Percentiles rank a stretch among this genome's conserved stretches.
These are phyloP conservation scores for Lymantria dispar DNA, from an alignment of 2,888 invertebrate species.

Conservation along the genomic window DNA sequence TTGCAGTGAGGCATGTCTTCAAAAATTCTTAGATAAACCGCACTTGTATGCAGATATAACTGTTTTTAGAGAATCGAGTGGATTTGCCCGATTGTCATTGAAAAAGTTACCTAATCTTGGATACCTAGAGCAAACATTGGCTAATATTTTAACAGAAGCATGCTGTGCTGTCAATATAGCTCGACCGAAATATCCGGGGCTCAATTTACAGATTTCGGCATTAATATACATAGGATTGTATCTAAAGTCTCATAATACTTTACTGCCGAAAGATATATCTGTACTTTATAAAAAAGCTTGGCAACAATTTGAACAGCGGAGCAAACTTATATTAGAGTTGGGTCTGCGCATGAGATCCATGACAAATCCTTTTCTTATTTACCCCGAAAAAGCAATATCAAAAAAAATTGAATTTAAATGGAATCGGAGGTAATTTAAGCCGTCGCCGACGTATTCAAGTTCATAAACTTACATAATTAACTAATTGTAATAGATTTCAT, in stretches of 20 bases:
- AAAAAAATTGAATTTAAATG: neutral
- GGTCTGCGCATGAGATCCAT: conserved; percentile 73
- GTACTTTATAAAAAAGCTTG: conserved; percentile 59
- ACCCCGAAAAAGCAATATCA: conserved; percentile 51
- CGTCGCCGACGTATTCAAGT: neutral
- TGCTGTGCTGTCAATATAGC: conserved; percentile 73
- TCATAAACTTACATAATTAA: too few relatives aligned
- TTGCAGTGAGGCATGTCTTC: conserved; percentile 73
- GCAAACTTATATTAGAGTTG: conserved; percentile 58
- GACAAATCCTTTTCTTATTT: conserved; percentile 81
- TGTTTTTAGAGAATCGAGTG: conserved; percentile 58
- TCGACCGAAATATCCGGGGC: conserved; percentile 84
- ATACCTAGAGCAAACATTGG: conserved; percentile 84
- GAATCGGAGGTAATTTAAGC: neutral
- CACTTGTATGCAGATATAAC: conserved; percentile 69
- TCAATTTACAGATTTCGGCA: conserved; percentile 75
- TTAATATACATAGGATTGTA: conserved; percentile 80
- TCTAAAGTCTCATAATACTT: conserved; percentile 79
- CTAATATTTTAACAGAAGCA: conserved; percentile 76
- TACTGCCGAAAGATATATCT: conserved; percentile 41
- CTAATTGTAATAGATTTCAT: too few relatives aligned
- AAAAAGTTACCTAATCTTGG: conserved; percentile 80
- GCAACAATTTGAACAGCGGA: conserved; percentile 55
- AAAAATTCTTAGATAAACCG: conserved; percentile 78
- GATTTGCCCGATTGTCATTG: conserved; percentile 66